Evolutionary conservation across 1,140 invertebrate genomes (phyloP).

Genomic region (Charaxes varanes): DNA sequence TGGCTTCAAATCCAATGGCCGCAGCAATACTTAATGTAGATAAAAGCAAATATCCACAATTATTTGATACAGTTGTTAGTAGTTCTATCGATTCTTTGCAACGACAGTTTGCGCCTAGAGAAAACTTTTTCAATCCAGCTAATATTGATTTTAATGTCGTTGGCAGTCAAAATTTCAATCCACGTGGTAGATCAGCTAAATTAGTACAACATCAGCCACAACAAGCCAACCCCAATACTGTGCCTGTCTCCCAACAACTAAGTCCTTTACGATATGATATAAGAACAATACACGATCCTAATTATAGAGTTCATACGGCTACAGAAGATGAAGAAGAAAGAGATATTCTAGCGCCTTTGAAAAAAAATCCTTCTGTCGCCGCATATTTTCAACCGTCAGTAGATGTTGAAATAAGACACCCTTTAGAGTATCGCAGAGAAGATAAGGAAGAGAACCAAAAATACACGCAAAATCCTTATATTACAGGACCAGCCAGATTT

Average conservation of each 20-base stretch:
- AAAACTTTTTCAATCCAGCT: constrained; percentile 55
- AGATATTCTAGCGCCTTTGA: constrained; percentile 53
- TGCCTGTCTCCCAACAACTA: constrained; percentile 37
- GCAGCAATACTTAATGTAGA: constrained; percentile 59
- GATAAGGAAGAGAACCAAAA: constrained; percentile 51
- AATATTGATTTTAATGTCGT: constrained; percentile 67
- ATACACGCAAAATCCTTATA: constrained; percentile 66
- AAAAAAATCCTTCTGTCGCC: constrained; percentile 58
- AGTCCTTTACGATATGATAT: constrained; percentile 64
- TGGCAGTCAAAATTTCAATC: constrained; percentile 59
- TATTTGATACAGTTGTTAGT: constrained; percentile 65
- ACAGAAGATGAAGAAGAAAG: constrained; percentile 52
- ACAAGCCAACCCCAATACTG: constrained; percentile 24
- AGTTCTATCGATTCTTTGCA: constrained; percentile 66
- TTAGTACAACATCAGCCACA: constrained; percentile 34
- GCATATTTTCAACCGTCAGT: constrained; percentile 58
- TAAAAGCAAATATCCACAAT: constrained; percentile 61
- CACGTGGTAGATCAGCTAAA: constrained; percentile 39
- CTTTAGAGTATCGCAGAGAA: constrained; percentile 53
- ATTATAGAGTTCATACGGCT: constrained; percentile 66
- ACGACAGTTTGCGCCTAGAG: constrained; percentile 46
- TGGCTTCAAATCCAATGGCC: constrained; percentile 58
- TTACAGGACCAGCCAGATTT: constrained; percentile 61
- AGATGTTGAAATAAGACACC: constrained; percentile 63
- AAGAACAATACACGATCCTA: constrained; percentile 58